Conservation (phyloP, 2,113 vertebrate species). For the Apaloderma vittatum region DNA sequence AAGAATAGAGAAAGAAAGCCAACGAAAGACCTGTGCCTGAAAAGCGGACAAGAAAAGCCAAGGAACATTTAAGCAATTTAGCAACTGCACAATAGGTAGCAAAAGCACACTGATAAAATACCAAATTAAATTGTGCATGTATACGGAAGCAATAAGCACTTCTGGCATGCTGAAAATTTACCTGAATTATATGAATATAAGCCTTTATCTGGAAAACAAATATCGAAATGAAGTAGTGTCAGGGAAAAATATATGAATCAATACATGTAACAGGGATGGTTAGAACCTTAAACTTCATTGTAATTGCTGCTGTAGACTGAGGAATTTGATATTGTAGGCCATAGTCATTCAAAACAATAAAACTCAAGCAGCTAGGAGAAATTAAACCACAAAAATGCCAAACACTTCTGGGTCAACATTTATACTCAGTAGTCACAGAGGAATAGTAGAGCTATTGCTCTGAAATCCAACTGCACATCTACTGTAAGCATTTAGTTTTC, state of each 20-base stretch:
- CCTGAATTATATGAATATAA: constrained; percentile 94
- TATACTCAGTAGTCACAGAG: neutral
- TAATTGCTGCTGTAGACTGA: neutral
- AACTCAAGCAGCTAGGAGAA: neutral
- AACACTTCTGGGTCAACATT: neutral
- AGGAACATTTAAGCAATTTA: constrained; percentile 49
- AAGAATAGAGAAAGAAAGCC: constrained; percentile 13
- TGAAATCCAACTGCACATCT: neutral
- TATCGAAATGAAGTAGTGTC: constrained; percentile 82
- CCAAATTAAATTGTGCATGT: constrained; percentile 40
- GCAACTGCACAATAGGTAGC: constrained; percentile 61
- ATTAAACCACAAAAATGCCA: constrained; percentile 48
- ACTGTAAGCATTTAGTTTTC: neutral
- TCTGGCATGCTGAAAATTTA: constrained; percentile 84
- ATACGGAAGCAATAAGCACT: constrained; percentile 71
- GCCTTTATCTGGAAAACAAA: constrained; percentile 93
- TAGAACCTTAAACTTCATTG: constrained; percentile 33
- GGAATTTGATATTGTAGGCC: neutral
- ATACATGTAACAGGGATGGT: constrained; percentile 64
- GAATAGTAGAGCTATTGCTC: neutral
- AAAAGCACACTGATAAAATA: constrained; percentile 71
- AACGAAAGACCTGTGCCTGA: constrained; percentile 6
- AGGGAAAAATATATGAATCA: constrained; percentile 69
- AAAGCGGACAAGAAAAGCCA: constrained; percentile 60
- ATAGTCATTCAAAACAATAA: neutral